These are phyloP conservation scores for Boulengeromyrus knoepffleri DNA, from an alignment of 2,113 vertebrate genomes.

Conservation along the genomic window DNA sequence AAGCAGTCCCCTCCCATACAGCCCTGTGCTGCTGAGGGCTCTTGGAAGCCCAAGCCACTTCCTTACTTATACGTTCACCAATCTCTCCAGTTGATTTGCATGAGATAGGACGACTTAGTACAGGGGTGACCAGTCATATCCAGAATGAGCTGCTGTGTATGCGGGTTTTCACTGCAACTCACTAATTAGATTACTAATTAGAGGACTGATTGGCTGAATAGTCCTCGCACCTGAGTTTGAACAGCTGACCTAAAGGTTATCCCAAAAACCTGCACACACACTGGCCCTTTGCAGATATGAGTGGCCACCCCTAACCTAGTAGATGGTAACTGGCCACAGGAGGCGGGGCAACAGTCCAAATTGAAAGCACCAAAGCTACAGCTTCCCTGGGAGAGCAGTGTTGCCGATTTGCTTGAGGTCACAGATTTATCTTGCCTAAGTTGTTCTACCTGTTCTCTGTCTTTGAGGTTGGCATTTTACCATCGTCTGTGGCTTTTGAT, in stretches of 20 bases:
- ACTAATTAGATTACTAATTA: too few species aligned
- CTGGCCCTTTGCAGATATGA: too few species aligned
- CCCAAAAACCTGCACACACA: too few species aligned
- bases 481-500: neutral
- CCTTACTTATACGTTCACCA: neutral
- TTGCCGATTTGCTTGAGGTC: conserved; percentile 2
- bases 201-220: too few species aligned
- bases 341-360: neutral
- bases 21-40: conserved; percentile 4
- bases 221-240: too few species aligned
- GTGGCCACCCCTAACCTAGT: neutral
- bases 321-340: neutral
- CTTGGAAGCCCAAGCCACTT: conserved; percentile 5
- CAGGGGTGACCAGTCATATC: too few species aligned
- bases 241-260: too few species aligned
- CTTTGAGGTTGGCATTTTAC: neutral
- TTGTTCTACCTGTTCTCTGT: neutral
- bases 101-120: neutral
- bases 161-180: too few species aligned
- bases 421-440: neutral
- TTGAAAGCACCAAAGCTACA: neutral
- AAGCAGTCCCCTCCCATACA: neutral
- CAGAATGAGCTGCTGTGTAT: too few species aligned
- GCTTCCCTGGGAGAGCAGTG: neutral
- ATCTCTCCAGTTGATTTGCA: neutral